Base-by-base conservation (phyloP, 2,113 vertebrate species). In the Peromyscus californicus region DNA sequence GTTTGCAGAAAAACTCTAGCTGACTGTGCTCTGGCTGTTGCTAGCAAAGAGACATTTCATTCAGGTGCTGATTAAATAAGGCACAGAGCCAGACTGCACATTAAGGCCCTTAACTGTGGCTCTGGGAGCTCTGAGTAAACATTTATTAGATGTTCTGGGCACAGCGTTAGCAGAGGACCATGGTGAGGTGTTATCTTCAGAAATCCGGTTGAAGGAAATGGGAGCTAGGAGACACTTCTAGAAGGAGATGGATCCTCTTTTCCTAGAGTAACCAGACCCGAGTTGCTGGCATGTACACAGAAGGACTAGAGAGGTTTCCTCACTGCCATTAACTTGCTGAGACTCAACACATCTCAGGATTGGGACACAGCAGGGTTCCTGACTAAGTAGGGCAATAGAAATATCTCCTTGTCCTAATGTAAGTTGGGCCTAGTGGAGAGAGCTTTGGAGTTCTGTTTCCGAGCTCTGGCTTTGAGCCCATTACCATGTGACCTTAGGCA, bases 11-110 rank as follows among this genome's bases (percentile, higher is more conserved):
- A 95, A 82, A 67, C 95, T 94, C 82, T 94, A 90, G 65, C 95
- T 92, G 96, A 91, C 92, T 96, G 33, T 97, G 93, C 94, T 96
- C 91, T 96, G 96, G 90, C 94, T 97, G 90, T 96, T 97, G 92
- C 95, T 95, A 93, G 95, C 91, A 86, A 97, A 97, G 91, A 97
- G 92, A 95, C 96, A 92, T 97, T 97, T 97, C 96, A 96, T 97
- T 98, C 98, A 97, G 94, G 98, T 97, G 89, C 93, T 97, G 96
- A 97, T 97, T 98, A 98, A 97, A 98, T 97, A 97, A 97, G 95
- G 96, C 85, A 0, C 88, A 72, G 88, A 97, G 93, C 95, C 90
- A 97, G 95, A 95, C 75, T 92, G 95, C 85, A 97, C 96, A 97
- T 94, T 96, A 97, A 97, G 51, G 70, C 76, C 93, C 90, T 97